phyloP scores from a whole-genome alignment of 1,140 invertebrate genomes.

The Physella acuta region DNA sequence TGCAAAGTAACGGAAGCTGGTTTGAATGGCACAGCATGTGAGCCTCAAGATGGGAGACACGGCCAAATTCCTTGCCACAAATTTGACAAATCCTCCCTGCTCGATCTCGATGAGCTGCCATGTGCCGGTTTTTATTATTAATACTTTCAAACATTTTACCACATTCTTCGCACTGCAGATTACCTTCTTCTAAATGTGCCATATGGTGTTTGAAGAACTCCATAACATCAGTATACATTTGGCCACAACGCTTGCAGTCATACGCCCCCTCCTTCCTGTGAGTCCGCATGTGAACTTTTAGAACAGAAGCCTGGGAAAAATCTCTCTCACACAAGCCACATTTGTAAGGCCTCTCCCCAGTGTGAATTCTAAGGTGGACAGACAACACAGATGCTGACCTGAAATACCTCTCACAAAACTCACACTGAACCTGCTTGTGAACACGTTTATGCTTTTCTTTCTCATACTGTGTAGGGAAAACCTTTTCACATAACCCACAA shows the following conservation, averaged over 20 bases:
- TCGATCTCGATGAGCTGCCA: slow-evolving; percentile 23
- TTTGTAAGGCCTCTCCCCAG: slow-evolving; percentile 27
- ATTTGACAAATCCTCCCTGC: slow-evolving; percentile 19
- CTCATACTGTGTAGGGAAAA: slow-evolving; percentile 31
- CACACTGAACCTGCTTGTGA: slow-evolving; percentile 30
- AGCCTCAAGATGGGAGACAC: slow-evolving; percentile 23
- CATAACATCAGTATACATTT: slow-evolving; percentile 23
- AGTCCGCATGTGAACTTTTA: slow-evolving; percentile 31
- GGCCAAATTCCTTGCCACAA: slow-evolving; percentile 25
- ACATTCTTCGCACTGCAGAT: slow-evolving; percentile 30
- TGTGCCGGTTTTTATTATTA: slow-evolving; percentile 24
- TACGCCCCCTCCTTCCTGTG: slow-evolving; percentile 26
- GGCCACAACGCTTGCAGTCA: slow-evolving; percentile 28
- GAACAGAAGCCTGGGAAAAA: slow-evolving; percentile 27
- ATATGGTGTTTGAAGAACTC: slow-evolving; percentile 28
- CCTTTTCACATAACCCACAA: slow-evolving; percentile 30
- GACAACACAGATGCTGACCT: slow-evolving; percentile 27
- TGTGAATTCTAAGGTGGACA: slow-evolving; percentile 28
- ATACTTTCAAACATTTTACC: slow-evolving; percentile 30
- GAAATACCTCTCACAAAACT: slow-evolving; percentile 29
- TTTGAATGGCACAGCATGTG: slow-evolving; percentile 25
- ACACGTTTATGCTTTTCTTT: slow-evolving; percentile 32
- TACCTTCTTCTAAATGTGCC: slow-evolving; percentile 24
- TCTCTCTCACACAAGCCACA: slow-evolving; percentile 29
- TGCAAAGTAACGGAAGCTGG: slow-evolving; percentile 19